Percentiles rank a stretch among this genome's conserved stretches.
Conservation (phyloP, 2,113 vertebrate genomes). For the Cavia porcellus region DNA sequence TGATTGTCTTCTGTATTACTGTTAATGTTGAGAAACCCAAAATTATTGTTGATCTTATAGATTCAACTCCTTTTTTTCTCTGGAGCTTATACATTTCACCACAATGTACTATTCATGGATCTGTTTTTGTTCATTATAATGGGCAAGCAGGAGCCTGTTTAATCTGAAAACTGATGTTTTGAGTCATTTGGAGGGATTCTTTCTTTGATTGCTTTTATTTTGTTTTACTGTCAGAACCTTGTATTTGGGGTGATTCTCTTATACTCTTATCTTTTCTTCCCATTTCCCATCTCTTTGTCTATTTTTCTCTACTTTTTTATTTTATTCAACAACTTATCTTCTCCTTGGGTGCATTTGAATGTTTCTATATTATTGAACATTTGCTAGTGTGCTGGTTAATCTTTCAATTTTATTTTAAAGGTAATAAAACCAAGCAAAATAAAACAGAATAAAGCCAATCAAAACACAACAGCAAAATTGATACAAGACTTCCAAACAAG, state of each 20-base stretch:
- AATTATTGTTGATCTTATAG: background rate
- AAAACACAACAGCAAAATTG: too few relatives aligned
- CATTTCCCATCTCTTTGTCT: background rate
- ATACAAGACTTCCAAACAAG: too few relatives aligned
- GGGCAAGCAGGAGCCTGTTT: background rate
- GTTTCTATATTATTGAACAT: background rate
- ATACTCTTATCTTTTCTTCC: background rate
- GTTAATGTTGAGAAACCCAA: background rate
- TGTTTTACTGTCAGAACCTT: background rate
- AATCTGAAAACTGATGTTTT: background rate
- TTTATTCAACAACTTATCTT: slow-evolving; percentile 34
- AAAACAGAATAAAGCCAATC: too few relatives aligned
- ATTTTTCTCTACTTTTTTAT: background rate
- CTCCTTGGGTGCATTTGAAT: background rate
- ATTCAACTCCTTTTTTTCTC: background rate
- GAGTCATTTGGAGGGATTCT: background rate
- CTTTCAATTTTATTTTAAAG: too few relatives aligned
- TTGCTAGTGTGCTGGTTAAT: background rate
- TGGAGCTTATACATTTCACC: background rate
- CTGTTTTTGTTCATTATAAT: background rate
- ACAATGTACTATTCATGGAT: background rate
- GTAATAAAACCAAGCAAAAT: too few relatives aligned
- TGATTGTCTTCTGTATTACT: background rate
- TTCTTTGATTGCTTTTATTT: background rate
- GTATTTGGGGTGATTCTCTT: background rate